Evolutionary conservation across 2,888 invertebrate species (phyloP).

Genomic region (Teinopalpus imperialis): DNA sequence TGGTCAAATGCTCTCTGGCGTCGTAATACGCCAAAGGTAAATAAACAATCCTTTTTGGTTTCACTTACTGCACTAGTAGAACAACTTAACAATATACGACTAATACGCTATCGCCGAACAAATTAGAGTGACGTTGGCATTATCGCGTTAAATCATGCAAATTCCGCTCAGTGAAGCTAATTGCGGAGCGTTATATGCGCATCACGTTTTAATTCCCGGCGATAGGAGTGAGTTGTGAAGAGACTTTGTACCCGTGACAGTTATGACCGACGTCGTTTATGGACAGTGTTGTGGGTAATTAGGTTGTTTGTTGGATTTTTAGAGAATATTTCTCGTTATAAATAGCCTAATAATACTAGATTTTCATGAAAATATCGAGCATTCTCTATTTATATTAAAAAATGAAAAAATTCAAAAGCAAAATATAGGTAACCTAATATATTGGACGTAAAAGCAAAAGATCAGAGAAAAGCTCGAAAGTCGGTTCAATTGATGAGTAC

Average conservation of each 20-base stretch:
- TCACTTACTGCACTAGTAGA: constrained; percentile 9
- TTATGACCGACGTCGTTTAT: constrained; percentile 8
- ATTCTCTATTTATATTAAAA: no score
- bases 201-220: constrained; percentile 14
- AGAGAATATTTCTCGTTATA: no score
- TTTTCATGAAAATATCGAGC: no score
- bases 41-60: constrained; percentile 19
- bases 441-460: no score
- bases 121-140: constrained; percentile 15
- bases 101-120: constrained; percentile 17
- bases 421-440: no score
- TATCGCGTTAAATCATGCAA: constrained; percentile 76
- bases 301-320: constrained; percentile 1
- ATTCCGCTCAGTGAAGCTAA: constrained; percentile 37
- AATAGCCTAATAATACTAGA: no score
- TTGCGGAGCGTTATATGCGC: constrained; percentile 30
- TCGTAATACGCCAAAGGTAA: no score
- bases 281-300: background rate
- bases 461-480: no score
- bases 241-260: constrained; percentile 15
- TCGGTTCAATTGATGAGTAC: no score
- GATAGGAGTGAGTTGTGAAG: constrained; percentile 18
- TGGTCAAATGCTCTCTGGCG: no score
- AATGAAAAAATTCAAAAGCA: no score
- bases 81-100: constrained; percentile 4